These are phyloP conservation scores for Bellardia bayeri DNA, from an alignment of 2,888 invertebrate genomes.

Conservation along the genomic window DNA sequence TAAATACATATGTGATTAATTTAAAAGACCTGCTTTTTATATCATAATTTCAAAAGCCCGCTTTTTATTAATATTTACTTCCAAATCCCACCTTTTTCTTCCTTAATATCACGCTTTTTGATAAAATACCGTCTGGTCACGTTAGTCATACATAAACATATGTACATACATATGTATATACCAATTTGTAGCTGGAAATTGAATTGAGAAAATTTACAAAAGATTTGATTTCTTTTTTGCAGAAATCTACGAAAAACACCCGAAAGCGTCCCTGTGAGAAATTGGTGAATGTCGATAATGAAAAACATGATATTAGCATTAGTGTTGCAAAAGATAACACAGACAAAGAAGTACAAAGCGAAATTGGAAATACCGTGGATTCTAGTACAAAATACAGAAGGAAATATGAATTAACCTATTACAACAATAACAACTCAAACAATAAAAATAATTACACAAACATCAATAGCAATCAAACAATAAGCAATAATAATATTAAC, in stretches of 20 bases:
- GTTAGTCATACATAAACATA: background rate
- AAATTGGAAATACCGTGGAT: slow-evolving; percentile 1
- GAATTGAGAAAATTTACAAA: background rate
- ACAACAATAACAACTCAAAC: slow-evolving; percentile 43
- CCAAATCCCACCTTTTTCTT: no score
- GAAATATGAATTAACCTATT: slow-evolving; percentile 54
- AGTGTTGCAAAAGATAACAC: background rate
- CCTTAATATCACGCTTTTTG: no score
- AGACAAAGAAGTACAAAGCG: background rate
- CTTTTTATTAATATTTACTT: no score
- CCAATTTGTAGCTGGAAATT: no score
- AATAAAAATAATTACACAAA: slow-evolving; percentile 43
- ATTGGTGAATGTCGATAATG: background rate
- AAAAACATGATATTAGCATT: slow-evolving; percentile 6
- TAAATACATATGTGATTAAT: no score
- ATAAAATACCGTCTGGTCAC: no score
- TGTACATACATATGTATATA: background rate
- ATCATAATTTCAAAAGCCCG: no score
- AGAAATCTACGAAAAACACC: slow-evolving; percentile 15
- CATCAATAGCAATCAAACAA: slow-evolving; percentile 27
- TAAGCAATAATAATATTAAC: slow-evolving; percentile 42
- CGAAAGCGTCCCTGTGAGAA: slow-evolving; percentile 43
- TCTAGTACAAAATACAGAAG: slow-evolving; percentile 33
- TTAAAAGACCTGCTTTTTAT: no score
- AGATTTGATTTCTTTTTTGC: slow-evolving; percentile 32